These are phyloP conservation scores for Osmoderma eremita DNA, from an alignment of 2,888 invertebrate genomes.

Conservation along the genomic window DNA sequence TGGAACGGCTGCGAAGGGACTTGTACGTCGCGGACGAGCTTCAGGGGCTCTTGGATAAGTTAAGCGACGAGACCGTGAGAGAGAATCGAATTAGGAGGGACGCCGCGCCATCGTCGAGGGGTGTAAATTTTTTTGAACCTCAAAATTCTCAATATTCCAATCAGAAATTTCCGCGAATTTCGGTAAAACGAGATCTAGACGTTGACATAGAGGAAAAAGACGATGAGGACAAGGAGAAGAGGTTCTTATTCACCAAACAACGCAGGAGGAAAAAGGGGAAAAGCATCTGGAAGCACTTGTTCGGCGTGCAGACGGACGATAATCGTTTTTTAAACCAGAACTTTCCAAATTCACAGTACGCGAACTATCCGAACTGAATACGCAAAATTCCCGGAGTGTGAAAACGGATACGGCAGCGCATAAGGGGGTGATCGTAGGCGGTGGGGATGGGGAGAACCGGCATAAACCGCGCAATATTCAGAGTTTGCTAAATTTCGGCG, in stretches of 20 bases:
- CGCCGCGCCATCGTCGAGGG: neutral
- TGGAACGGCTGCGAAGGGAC: conserved; percentile 48
- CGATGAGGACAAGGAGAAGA: conserved; percentile 30
- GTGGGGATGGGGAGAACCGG: neutral
- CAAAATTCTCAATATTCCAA: conserved; percentile 43
- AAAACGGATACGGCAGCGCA: neutral
- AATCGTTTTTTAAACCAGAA: conserved; percentile 53
- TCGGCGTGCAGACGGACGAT: conserved; percentile 44
- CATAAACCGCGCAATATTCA: neutral
- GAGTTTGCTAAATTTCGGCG: conserved; percentile 13
- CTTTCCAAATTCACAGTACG: conserved; percentile 52
- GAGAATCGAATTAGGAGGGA: conserved; percentile 11
- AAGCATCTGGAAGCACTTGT: conserved; percentile 49
- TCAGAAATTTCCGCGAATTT: conserved; percentile 9
- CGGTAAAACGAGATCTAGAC: neutral
- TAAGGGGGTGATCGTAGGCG: neutral
- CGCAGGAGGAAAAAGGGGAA: conserved; percentile 47
- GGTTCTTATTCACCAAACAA: conserved; percentile 43
- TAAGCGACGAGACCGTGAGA: conserved; percentile 37
- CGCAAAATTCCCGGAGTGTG: conserved; percentile 32
- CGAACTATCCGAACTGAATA: conserved; percentile 39
- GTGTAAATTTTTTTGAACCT: conserved; percentile 39
- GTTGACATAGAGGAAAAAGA: neutral
- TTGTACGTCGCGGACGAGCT: conserved; percentile 48
- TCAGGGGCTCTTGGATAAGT: conserved; percentile 45